Evolutionary conservation across 2,113 vertebrate genomes (phyloP), one percentile per base, ranked within the genome.

Genomic region (Cynocephalus volans): DNA sequence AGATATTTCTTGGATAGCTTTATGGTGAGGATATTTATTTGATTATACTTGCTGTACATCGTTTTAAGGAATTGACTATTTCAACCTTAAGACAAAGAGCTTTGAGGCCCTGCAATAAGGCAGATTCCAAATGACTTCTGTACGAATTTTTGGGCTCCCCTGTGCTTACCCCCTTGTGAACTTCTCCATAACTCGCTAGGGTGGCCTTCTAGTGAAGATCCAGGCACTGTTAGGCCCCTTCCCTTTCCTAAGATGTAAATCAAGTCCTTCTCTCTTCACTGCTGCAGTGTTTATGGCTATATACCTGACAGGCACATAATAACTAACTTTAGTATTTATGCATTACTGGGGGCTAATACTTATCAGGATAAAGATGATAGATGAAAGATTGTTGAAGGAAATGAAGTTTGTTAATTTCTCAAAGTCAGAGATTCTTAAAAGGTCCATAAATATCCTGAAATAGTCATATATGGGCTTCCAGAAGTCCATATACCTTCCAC

Each of bases 51-150:
- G 41, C 60, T 84, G 1, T 45, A 26, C 4, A 1, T 92, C n/a
- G 33, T 50, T 77, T 94, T 95, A 79, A 79, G 54, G 24, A 96
- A 70, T 76, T 72, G 8, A 82, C 41, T 79, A 5, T 76, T 92
- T 92, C 23, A 84, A 67, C 17, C 1, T 67, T 69, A 87, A 70
- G 28, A 60, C 50, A 62, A 81, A 67, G 33, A 60, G 11, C 45
- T 88, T 45, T 5, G 50, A 94, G 60, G 11, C 3, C 12, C 21
- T 72, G 48, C 26, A 82, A 4, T 76, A 36, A 33, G 77, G 15
- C 14, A 70, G 45, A 84, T n/a, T 11, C 54, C 36, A 65, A 45
- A 15, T 64, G 24, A 26, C 60, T 70, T 82, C 48, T 88, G 77
- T 77, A 58, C 62, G 52, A 88, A 92, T 6, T 50, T 28, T 26